A percentile compares a stretch with the other conserved stretches of the same genome.
These are phyloP conservation scores for Sebastes elongatus DNA, from an alignment of 2,797 vertebrate species.

Conservation along the genomic window DNA sequence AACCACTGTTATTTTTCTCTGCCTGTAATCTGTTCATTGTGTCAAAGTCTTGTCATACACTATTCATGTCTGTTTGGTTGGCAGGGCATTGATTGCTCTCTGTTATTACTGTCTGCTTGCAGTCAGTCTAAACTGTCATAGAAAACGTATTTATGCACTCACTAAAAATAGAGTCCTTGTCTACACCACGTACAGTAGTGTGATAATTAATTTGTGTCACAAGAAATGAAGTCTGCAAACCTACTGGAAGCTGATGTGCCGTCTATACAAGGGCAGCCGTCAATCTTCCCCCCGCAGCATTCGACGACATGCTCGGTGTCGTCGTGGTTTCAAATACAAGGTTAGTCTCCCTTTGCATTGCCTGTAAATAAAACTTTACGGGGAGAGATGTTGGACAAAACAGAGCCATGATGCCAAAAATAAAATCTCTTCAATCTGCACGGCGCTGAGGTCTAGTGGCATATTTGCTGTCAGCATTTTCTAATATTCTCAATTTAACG, in stretches of 20 bases:
- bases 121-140: constrained; percentile 30
- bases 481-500: constrained; percentile 6
- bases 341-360: neutral
- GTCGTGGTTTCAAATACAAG: neutral
- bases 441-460: neutral
- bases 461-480: constrained; percentile 32
- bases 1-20: constrained; percentile 31
- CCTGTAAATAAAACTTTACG: neutral
- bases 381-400: neutral
- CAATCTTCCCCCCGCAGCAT: neutral
- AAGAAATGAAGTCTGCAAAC: constrained; percentile 3
- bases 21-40: constrained; percentile 40
- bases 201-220: constrained; percentile 16
- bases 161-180: constrained; percentile 2
- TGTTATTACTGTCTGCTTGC: constrained; percentile 36
- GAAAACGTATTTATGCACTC: constrained; percentile 12
- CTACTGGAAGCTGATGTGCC: neutral
- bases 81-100: constrained; percentile 15
- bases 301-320: neutral
- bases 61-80: constrained; percentile 28
- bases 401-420: neutral
- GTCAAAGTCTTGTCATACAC: constrained; percentile 30
- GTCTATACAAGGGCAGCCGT: neutral
- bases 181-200: neutral
- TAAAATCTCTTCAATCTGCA: constrained; percentile 7